These are phyloP conservation scores for Resseliella maxima DNA, from an alignment of 2,888 invertebrate genomes.

Conservation along the genomic window DNA sequence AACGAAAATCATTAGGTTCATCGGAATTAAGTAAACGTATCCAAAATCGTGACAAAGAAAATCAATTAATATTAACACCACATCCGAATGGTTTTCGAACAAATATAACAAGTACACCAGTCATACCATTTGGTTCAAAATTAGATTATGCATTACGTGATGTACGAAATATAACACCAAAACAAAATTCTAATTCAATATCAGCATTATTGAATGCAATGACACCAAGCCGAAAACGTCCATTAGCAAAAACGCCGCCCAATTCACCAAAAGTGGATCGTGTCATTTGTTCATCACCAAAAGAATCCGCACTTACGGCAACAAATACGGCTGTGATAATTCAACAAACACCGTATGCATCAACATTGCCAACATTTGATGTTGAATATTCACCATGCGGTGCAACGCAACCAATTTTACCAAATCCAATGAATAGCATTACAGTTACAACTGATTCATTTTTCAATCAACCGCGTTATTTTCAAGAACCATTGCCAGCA, in stretches of 20 bases:
- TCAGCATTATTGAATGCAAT: not conserved
- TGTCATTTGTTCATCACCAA: conserved; percentile 36
- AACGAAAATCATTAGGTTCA: conserved; percentile 48
- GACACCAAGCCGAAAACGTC: conserved; percentile 54
- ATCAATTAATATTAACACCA: conserved; percentile 65
- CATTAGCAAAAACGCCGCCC: conserved; percentile 2
- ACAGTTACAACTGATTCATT: conserved; percentile 66
- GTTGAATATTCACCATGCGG: conserved; percentile 66
- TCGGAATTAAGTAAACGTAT: not conserved
- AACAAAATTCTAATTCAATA: conserved; percentile 54
- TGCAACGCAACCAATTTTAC: conserved; percentile 58
- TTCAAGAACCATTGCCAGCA: conserved; percentile 60
- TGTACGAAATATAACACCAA: conserved; percentile 58
- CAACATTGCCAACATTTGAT: conserved; percentile 66
- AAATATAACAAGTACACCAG: conserved; percentile 40
- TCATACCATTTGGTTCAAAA: conserved; percentile 43
- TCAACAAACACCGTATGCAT: conserved; percentile 62
- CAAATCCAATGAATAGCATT: conserved; percentile 65
- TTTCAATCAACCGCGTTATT: conserved; percentile 66
- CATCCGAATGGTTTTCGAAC: conserved; percentile 59
- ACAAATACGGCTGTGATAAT: not conserved
- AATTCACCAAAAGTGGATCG: not conserved
- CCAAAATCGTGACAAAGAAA: conserved; percentile 62
- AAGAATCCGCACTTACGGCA: not conserved
- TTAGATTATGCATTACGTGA: conserved; percentile 56